A percentile compares a stretch with the other conserved stretches of the same genome.
Conservation (phyloP, 2,113 vertebrate genomes). For the Petroica traversi region DNA sequence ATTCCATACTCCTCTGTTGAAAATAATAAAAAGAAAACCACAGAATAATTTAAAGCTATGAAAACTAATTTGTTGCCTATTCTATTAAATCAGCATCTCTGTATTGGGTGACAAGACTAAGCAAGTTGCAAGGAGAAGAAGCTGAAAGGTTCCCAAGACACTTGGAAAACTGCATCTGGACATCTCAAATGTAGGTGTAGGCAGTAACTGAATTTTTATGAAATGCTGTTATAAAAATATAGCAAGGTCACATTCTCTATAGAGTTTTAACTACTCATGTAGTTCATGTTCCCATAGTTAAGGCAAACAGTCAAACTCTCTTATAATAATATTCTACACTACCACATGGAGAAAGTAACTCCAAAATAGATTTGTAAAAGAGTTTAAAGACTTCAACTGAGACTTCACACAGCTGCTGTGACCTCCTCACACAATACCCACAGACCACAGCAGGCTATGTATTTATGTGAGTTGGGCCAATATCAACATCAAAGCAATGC, state of each 20-base stretch:
- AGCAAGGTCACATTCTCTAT: background rate
- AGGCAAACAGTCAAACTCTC: background rate
- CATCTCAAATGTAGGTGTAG: background rate
- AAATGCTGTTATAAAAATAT: background rate
- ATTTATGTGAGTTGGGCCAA: background rate
- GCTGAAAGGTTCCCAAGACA: background rate
- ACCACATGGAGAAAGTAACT: background rate
- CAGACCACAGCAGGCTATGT: background rate
- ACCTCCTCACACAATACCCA: background rate
- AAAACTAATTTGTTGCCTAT: background rate
- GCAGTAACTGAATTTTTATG: background rate
- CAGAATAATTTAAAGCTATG: background rate
- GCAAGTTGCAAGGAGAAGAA: background rate
- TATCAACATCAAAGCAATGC: background rate
- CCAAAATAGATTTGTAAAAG: background rate
- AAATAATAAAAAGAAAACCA: background rate
- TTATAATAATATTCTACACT: background rate
- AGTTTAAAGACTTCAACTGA: background rate
- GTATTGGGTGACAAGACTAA: background rate
- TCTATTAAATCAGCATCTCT: background rate
- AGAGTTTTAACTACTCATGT: background rate
- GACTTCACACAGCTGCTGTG: background rate
- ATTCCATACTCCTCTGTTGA: slow-evolving; percentile 92
- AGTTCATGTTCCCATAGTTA: background rate
- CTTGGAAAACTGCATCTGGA: slow-evolving; percentile 29